phyloP scores from a whole-genome alignment of 2,888 invertebrate genomes.

The Euzetes globulus region DNA sequence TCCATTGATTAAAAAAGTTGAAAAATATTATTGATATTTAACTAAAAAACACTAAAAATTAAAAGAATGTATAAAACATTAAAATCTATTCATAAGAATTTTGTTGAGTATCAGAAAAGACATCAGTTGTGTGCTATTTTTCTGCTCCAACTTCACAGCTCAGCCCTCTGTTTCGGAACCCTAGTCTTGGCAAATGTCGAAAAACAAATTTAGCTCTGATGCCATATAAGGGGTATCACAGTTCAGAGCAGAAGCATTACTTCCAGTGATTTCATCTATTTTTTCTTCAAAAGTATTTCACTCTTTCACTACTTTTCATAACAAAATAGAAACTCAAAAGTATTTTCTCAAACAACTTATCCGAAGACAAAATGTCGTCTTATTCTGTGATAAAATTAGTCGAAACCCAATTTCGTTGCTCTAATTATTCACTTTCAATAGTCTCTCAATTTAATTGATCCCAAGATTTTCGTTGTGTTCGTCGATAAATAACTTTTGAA shows the following conservation, averaged over 20 bases:
- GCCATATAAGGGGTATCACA: background rate
- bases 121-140: background rate
- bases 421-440: background rate
- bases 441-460: background rate
- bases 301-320: background rate
- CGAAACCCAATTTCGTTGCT: background rate
- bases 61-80: background rate
- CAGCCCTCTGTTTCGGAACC: background rate
- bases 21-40: background rate
- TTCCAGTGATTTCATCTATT: background rate
- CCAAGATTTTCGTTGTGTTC: background rate
- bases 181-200: background rate
- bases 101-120: background rate
- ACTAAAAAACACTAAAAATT: background rate
- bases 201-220: constrained; percentile 3
- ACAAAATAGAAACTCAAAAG: background rate
- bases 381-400: background rate
- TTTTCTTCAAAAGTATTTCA: constrained; percentile 13
- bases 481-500: background rate
- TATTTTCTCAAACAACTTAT: background rate
- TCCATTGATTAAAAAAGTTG: background rate
- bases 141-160: background rate
- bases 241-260: constrained; percentile 7
- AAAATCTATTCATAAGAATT: no score
- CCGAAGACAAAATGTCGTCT: constrained; percentile 1